Evolutionary conservation across 2,113 vertebrate species (phyloP), one percentile per base, ranked within the genome.

Genomic region (Psammodynastes pulverulentus): DNA sequence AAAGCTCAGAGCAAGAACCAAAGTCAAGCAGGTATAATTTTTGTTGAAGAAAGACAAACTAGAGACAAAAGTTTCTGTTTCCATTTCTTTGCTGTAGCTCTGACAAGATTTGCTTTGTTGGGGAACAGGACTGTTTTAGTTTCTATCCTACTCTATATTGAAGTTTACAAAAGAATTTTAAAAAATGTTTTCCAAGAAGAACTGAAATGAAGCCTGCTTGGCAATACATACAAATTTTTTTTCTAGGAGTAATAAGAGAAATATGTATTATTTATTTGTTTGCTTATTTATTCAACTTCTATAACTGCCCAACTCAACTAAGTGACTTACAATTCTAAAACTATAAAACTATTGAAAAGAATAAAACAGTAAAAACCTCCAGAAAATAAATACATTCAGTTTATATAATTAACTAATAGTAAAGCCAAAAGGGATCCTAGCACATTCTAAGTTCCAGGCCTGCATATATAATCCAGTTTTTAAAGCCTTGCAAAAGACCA

Each of bases 181-280:
- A 43, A 67, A 19, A 17, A 5, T 0, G 10, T 45, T 46, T 84
- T 51, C 0, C 0, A 6, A 4, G 86, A 13, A 1, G n/a, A 51
- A 90, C 3, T 0, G 52, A 52, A 92, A 90, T 52, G 6, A 0
- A 0, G 24, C 46, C 56, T 48, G 72, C 19, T 0, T 34, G 0
- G n/a, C 2, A 62, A 26, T 72, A 54, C 0, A 0, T 84, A 89
- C 89, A 24, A 46, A 12, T n/a, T n/a, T n/a, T n/a, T n/a, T 91
- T 87, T 87, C 92, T 85, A 91, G 88, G 92, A 51, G 51, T 0
- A 3, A 86, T 49, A 92, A 72, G 87, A 2, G 56, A 3, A 88
- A 9, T 29, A 9, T 52, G 24, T 53, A 0, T 0, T 0, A 5
- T 62, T 29, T 13, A 39, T 58, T 58, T 58, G 1, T 58, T 58